These are phyloP conservation scores for Tupaia tana DNA, from an alignment of 2,113 vertebrate species.

Conservation along the genomic window DNA sequence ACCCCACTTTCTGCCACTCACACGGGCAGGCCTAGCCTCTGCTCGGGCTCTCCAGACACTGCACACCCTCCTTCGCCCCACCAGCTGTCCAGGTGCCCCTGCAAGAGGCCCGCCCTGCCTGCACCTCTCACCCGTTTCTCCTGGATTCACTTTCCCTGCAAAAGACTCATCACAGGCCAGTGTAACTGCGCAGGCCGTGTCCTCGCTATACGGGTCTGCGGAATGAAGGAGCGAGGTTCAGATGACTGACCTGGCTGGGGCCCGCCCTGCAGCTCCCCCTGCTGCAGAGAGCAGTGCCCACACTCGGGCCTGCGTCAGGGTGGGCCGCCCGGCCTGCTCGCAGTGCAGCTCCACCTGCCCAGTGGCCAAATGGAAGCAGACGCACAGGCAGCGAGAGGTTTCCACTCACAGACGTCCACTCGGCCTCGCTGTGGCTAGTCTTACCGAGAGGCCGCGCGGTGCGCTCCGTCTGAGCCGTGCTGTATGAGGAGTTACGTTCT, in stretches of 20 bases:
- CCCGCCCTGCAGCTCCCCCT: neutral
- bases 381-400: neutral
- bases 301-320: neutral
- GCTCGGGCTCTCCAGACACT: neutral
- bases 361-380: neutral
- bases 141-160: neutral
- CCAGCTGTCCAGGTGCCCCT: neutral
- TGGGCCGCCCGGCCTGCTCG: neutral
- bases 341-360: neutral
- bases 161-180: neutral
- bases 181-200: rapidly evolving
- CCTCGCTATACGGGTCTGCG: neutral
- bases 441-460: neutral
- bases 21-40: neutral
- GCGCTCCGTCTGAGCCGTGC: neutral
- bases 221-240: neutral
- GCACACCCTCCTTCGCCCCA: neutral
- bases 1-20: neutral
- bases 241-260: too few relatives aligned
- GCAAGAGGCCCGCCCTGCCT: neutral
- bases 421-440: neutral
- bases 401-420: rapidly evolving
- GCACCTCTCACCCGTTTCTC: neutral
- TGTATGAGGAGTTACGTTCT: neutral
- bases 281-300: neutral